These are phyloP conservation scores for Pammene fasciana DNA, from an alignment of 2,888 invertebrate genomes.

Conservation along the genomic window DNA sequence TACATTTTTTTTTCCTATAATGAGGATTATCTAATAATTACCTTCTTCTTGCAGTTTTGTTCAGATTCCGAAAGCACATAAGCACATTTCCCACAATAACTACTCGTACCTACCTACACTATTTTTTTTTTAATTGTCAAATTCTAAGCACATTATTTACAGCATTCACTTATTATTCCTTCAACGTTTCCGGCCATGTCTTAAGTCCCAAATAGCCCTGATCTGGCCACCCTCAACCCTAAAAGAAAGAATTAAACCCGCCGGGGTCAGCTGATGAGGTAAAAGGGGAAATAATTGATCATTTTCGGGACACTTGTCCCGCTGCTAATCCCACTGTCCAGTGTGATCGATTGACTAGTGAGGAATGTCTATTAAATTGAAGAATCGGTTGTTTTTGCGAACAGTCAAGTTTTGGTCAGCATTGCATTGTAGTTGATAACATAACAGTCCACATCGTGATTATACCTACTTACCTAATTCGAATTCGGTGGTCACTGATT, in stretches of 20 bases:
- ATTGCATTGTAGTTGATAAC: neutral
- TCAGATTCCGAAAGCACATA: too few species aligned
- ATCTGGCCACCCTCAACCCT: conserved; percentile 63
- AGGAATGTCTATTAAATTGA: conserved; percentile 64
- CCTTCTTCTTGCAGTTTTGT: too few species aligned
- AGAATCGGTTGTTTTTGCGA: conserved; percentile 43
- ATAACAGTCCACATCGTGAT: neutral
- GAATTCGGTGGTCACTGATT: too few species aligned
- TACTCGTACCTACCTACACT: too few species aligned
- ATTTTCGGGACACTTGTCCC: conserved; percentile 80
- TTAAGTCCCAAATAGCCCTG: conserved; percentile 25
- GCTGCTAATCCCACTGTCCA: conserved; percentile 68
- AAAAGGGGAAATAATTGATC: conserved; percentile 81
- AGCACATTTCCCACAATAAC: too few species aligned
- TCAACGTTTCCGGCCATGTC: neutral
- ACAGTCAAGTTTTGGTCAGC: conserved; percentile 7
- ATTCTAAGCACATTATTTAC: neutral
- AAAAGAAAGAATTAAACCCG: conserved; percentile 76
- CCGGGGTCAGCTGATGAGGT: conserved; percentile 78
- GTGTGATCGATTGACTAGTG: conserved; percentile 61
- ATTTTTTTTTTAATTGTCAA: neutral
- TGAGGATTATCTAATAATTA: too few species aligned
- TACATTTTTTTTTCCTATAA: too few species aligned
- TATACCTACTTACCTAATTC: neutral
- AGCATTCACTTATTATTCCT: neutral